Base-by-base conservation (phyloP, 2,888 invertebrate species). In the Ornithoptera alexandrae region DNA sequence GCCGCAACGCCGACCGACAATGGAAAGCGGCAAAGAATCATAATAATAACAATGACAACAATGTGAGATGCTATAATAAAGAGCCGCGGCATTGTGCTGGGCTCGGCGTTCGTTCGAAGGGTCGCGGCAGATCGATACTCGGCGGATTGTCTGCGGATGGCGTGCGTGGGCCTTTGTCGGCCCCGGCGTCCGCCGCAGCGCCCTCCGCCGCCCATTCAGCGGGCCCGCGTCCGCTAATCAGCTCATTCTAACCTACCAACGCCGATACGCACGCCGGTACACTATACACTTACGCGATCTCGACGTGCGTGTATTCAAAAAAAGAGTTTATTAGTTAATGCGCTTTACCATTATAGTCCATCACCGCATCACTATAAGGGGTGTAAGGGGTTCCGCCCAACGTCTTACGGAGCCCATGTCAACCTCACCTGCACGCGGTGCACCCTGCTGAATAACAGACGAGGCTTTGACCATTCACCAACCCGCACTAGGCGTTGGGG, bases 11-110 rank as follows among this genome's bases (percentile, higher is more conserved):
- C 87, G 89, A 84, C 90, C 92, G 91, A 92, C 92, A 92, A 92
- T 92, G 92, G 91, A 92, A 92, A 92, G 92, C 92, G 92, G 92
- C 89, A 91, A 92, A 92, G 92, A 92, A 92, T 92, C 92, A 92
- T 92, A 92, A 92, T 92, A 92, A 92, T 92, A 92, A 92, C 92
- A 92, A 92, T 92, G 92, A 92, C 92, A 92, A 92, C 92, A 92
- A 92, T 92, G 92, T 92, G 92, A 92, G 92, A 92, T 92, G 92
- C 88, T 92, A 92, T 92, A 92, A 92, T 92, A 92, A 92, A 92
- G 92, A 92, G 90, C 88, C 84, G 85, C 88, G 90, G 89, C 89
- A 91, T 92, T 92, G 92, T 92, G 91, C 89, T 85, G 84, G 89
- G 89, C 89, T 86, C 90, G 89, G 86, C 88, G 90, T 81, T 87